Evolutionary conservation across 2,888 invertebrate genomes (phyloP).

Genomic region (Hirtodrosophila alboralis): DNA sequence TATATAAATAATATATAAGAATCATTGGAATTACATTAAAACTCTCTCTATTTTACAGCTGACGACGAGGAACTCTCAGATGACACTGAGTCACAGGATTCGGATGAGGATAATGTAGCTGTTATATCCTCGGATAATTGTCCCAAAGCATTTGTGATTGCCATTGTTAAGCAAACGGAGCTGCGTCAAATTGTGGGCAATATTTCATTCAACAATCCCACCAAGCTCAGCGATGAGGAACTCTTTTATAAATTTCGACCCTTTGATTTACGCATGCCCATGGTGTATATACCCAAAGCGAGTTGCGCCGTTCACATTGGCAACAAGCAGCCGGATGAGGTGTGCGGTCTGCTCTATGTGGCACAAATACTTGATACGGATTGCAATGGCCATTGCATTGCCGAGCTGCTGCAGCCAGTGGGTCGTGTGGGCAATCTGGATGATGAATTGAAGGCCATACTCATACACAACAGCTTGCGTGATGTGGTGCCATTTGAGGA

Average conservation of each 20-base stretch:
- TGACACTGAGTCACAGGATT: slow-evolving; percentile 61
- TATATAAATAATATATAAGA: no score
- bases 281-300: slow-evolving; percentile 88
- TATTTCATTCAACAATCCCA: slow-evolving; percentile 75
- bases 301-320: slow-evolving; percentile 85
- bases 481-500: slow-evolving; percentile 90
- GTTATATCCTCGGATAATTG: slow-evolving; percentile 62
- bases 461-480: slow-evolving; percentile 89
- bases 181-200: slow-evolving; percentile 89
- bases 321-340: slow-evolving; percentile 72
- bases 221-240: slow-evolving; percentile 85
- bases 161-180: slow-evolving; percentile 90
- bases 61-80: slow-evolving; percentile 69
- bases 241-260: slow-evolving; percentile 90
- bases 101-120: slow-evolving; percentile 60
- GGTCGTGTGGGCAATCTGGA: slow-evolving; percentile 91
- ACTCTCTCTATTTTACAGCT: slow-evolving; percentile 27
- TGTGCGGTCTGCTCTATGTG: slow-evolving; percentile 86
- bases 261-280: slow-evolving; percentile 91
- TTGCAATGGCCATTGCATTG: slow-evolving; percentile 86
- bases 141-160: slow-evolving; percentile 88
- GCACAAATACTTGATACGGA: slow-evolving; percentile 86
- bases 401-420: slow-evolving; percentile 88
- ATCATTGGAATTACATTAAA: background rate
- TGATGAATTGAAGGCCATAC: slow-evolving; percentile 91